Evolutionary conservation across 2,888 invertebrate genomes (phyloP).

Genomic region (Rutpela maculata): DNA sequence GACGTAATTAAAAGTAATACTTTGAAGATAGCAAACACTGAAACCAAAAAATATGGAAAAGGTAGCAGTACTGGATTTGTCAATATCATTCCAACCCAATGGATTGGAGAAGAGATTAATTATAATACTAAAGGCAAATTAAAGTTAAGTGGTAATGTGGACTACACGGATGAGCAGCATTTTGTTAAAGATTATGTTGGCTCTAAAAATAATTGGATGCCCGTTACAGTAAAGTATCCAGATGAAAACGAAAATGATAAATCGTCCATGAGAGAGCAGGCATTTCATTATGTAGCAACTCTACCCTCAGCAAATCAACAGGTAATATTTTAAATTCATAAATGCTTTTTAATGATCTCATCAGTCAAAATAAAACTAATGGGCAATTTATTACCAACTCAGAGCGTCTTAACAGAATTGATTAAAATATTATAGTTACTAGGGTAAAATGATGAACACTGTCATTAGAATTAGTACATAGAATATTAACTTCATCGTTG

Average conservation of each 20-base stretch:
- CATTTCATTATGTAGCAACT: background rate
- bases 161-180: background rate
- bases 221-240: background rate
- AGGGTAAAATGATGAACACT: too few species aligned
- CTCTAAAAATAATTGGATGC: background rate
- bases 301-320: slow-evolving; percentile 1
- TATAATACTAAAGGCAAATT: background rate
- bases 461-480: too few species aligned
- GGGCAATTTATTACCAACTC: background rate
- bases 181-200: background rate
- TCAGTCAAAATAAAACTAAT: background rate
- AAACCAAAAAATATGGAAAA: background rate
- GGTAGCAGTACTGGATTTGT: too few species aligned
- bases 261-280: background rate
- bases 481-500: too few species aligned
- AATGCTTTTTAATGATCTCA: slow-evolving; percentile 7
- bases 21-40: background rate
- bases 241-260: slow-evolving; percentile 2
- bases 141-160: background rate
- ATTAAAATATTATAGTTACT: background rate
- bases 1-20: background rate
- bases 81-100: background rate
- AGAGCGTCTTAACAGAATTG: background rate
- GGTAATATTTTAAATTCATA: slow-evolving; percentile 7
- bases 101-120: background rate